Evolutionary conservation across 2,888 invertebrate species (phyloP).

Genomic region (Cylloceria caligata): DNA sequence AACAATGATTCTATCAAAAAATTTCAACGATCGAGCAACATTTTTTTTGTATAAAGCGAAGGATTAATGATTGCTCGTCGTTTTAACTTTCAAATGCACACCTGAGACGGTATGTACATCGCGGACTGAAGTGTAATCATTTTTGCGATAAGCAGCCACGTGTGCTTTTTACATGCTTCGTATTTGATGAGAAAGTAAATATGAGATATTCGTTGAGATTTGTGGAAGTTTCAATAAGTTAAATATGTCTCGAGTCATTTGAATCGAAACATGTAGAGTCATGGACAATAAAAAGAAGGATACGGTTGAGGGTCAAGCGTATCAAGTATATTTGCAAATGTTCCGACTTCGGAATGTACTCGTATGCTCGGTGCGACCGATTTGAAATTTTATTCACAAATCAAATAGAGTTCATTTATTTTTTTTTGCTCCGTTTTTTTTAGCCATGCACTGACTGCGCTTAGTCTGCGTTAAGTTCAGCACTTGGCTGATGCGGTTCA

Average conservation of each 20-base stretch:
- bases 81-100: neutral
- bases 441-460: neutral
- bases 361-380: neutral
- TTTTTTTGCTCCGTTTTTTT: slow-evolving; percentile 24
- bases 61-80: neutral
- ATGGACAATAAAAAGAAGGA: no score
- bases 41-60: neutral
- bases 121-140: no score
- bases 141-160: no score
- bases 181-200: no score
- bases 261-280: no score
- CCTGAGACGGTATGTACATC: no score
- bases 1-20: neutral
- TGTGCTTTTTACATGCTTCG: no score
- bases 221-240: no score
- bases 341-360: neutral
- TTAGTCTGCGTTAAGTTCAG: slow-evolving; percentile 19
- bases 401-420: neutral
- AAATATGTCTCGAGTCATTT: no score
- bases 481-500: slow-evolving; percentile 50
- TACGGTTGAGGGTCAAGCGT: neutral
- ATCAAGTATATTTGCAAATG: neutral
- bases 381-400: neutral
- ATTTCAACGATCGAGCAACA: neutral
- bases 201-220: no score